Evolutionary conservation across 2,888 invertebrate genomes (phyloP).

Genomic region (Arctia plantaginis): DNA sequence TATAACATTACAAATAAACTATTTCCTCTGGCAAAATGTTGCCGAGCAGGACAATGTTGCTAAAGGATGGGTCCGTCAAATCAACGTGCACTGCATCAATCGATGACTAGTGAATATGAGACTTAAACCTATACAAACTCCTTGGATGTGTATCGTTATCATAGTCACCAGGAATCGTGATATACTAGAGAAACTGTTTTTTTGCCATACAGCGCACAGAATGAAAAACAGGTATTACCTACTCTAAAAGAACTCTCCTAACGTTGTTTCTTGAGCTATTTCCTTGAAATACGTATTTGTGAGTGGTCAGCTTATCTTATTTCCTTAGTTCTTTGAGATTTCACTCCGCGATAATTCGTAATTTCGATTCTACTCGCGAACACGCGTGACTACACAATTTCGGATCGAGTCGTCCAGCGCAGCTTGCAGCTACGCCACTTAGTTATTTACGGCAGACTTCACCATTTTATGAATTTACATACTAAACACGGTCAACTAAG

Average conservation of each 20-base stretch:
- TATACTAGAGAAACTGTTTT: background rate
- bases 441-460: background rate
- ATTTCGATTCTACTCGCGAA: background rate
- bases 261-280: background rate
- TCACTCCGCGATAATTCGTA: background rate
- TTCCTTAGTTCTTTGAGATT: background rate
- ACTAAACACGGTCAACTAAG: background rate
- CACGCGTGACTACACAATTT: background rate
- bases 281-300: background rate
- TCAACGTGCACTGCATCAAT: no score
- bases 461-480: background rate
- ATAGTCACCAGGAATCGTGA: background rate
- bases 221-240: background rate
- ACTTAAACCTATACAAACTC: no score
- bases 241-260: background rate
- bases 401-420: background rate
- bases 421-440: background rate
- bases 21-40: no score
- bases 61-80: background rate
- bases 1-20: no score
- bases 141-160: background rate
- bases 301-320: background rate
- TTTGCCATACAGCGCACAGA: no score
- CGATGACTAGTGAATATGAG: background rate
- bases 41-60: no score